phyloP scores from a whole-genome alignment of 2,797 vertebrate species.

The Salarias fasciatus region DNA sequence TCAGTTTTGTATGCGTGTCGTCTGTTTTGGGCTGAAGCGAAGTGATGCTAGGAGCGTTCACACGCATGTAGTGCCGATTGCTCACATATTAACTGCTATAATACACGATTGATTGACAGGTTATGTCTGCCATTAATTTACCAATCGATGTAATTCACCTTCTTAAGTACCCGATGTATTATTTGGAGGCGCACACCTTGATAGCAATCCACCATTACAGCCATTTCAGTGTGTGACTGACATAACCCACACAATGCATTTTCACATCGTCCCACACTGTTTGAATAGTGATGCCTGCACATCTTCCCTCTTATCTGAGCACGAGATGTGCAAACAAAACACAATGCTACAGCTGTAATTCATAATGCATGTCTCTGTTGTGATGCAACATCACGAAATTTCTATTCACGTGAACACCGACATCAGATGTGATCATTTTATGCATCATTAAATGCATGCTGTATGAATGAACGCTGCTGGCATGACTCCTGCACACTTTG shows the following conservation, averaged over 20 bases:
- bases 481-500: too few species aligned
- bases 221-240: background rate
- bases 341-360: too few species aligned
- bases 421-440: too few species aligned
- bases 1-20: rapidly evolving
- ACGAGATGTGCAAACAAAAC: background rate
- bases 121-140: background rate
- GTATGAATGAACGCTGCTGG: too few species aligned
- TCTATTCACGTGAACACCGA: too few species aligned
- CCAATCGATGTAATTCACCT: too few species aligned
- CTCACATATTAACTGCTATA: conserved; percentile 18
- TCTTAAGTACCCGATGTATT: too few species aligned
- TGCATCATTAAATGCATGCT: too few species aligned
- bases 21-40: background rate
- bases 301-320: background rate
- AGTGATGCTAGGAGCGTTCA: conserved; percentile 1
- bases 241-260: conserved; percentile 18
- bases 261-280: conserved; percentile 31
- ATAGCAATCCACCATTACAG: background rate
- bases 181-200: background rate
- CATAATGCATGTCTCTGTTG: too few species aligned
- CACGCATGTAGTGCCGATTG: conserved; percentile 5
- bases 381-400: too few species aligned
- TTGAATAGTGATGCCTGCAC: background rate
- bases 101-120: background rate